A percentile compares a stretch with the other conserved stretches of the same genome.
These are phyloP conservation scores for Doryteuthis pealeii DNA, from an alignment of 1,140 invertebrate species.

Conservation along the genomic window DNA sequence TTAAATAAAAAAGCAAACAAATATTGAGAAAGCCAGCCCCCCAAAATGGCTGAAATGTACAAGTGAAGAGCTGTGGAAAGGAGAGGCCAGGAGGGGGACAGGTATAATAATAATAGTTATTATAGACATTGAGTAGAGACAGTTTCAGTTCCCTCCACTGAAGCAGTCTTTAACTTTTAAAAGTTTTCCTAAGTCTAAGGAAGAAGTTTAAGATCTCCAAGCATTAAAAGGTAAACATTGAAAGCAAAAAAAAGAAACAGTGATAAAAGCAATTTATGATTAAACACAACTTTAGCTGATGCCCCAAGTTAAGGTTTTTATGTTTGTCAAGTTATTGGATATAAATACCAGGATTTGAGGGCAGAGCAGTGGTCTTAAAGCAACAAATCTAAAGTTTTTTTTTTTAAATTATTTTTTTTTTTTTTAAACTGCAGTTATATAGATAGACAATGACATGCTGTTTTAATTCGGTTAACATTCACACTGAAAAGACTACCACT, in stretches of 20 bases:
- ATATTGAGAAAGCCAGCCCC: no score
- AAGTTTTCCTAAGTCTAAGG: no score
- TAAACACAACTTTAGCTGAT: not conserved
- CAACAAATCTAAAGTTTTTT: not conserved
- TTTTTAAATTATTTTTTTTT: not conserved
- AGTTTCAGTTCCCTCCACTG: no score
- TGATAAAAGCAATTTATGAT: slow-evolving; percentile 7
- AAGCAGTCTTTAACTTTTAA: no score
- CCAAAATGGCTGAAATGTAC: no score
- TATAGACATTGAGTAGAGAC: no score
- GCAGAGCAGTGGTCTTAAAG: not conserved
- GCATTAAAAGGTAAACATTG: not conserved
- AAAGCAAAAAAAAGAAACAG: not conserved
- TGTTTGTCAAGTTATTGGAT: no score
- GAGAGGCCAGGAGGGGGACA: no score
- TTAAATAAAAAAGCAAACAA: no score
- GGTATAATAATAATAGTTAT: no score
- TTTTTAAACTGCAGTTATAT: slow-evolving; percentile 1
- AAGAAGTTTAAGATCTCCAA: not conserved
- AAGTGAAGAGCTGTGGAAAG: no score
- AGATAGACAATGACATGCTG: slow-evolving; percentile 7
- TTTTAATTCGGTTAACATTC: not conserved
- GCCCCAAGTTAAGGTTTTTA: not conserved
- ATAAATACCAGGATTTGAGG: not conserved
- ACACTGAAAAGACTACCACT: slow-evolving; percentile 14